Conservation (phyloP, 2,888 invertebrate genomes). For the Craniophora ligustri region DNA sequence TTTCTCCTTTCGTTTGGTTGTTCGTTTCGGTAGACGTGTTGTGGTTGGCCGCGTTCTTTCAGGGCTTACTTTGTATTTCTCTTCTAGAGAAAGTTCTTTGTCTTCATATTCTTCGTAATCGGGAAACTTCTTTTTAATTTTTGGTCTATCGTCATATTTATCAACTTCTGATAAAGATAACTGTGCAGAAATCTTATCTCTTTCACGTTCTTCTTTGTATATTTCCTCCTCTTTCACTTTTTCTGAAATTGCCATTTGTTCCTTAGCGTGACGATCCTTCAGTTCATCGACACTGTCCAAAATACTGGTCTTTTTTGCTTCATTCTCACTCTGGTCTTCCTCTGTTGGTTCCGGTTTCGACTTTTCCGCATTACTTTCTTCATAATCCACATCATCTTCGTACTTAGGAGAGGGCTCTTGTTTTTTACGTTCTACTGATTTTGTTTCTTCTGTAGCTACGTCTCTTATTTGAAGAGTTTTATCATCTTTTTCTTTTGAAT, state of each 20-base stretch:
- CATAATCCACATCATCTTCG: slow-evolving; percentile 67
- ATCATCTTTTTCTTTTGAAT: slow-evolving; percentile 24
- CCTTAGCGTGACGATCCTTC: slow-evolving; percentile 76
- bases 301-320: slow-evolving; percentile 76
- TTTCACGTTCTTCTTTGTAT: slow-evolving; percentile 72
- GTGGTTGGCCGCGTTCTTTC: slow-evolving; percentile 44
- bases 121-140: slow-evolving; percentile 33
- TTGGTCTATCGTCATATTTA: slow-evolving; percentile 61
- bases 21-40: slow-evolving; percentile 46
- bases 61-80: slow-evolving; percentile 69
- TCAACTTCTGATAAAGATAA: slow-evolving; percentile 52
- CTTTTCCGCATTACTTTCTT: slow-evolving; percentile 63
- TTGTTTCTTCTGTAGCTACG: background rate
- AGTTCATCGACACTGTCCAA: slow-evolving; percentile 78
- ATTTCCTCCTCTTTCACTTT: slow-evolving; percentile 79
- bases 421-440: background rate
- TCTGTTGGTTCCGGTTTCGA: slow-evolving; percentile 55
- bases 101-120: slow-evolving; percentile 80
- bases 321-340: slow-evolving; percentile 71
- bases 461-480: slow-evolving; percentile 5
- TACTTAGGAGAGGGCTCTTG: slow-evolving; percentile 24
- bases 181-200: slow-evolving; percentile 56
- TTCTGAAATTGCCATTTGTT: slow-evolving; percentile 76
- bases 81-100: slow-evolving; percentile 53
- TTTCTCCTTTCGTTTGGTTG: slow-evolving; percentile 40